Evolutionary conservation across 2,113 vertebrate genomes (phyloP).

Genomic region (Pimephales promelas): DNA sequence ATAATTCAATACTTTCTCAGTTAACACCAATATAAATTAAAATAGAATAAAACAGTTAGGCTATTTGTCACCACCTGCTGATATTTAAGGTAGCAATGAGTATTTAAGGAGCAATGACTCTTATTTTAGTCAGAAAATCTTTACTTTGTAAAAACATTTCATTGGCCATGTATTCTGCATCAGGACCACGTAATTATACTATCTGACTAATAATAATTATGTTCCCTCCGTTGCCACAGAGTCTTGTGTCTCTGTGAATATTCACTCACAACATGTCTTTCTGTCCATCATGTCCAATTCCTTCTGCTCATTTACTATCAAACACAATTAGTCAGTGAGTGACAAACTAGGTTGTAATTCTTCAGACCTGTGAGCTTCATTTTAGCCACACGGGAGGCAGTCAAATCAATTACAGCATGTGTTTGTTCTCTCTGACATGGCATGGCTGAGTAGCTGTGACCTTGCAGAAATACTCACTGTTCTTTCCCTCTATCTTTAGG

Average conservation of each 20-base stretch:
- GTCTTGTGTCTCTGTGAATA: not conserved
- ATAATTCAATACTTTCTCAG: no score
- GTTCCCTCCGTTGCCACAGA: not conserved
- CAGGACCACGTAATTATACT: not conserved
- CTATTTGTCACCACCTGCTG: not conserved
- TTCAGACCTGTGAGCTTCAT: slow-evolving; percentile 48
- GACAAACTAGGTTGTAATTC: slow-evolving; percentile 46
- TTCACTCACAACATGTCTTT: not conserved
- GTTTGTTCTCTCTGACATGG: slow-evolving; percentile 56
- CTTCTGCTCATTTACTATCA: slow-evolving; percentile 19
- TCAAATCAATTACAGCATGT: slow-evolving; percentile 60
- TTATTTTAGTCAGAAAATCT: not conserved
- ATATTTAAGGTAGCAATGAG: not conserved
- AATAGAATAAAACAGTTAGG: not conserved
- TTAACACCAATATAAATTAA: no score
- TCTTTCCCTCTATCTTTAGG: slow-evolving; percentile 44
- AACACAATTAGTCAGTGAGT: slow-evolving; percentile 32
- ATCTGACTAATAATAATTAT: not conserved
- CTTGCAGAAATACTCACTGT: slow-evolving; percentile 56
- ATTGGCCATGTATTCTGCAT: not conserved
- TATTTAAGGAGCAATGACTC: not conserved
- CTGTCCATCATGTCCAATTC: not conserved
- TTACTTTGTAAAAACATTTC: not conserved
- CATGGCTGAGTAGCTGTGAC: slow-evolving; percentile 51
- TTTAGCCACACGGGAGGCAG: slow-evolving; percentile 41